Base-by-base conservation (phyloP, 2,113 vertebrate species). In the Syngnathus typhle region DNA sequence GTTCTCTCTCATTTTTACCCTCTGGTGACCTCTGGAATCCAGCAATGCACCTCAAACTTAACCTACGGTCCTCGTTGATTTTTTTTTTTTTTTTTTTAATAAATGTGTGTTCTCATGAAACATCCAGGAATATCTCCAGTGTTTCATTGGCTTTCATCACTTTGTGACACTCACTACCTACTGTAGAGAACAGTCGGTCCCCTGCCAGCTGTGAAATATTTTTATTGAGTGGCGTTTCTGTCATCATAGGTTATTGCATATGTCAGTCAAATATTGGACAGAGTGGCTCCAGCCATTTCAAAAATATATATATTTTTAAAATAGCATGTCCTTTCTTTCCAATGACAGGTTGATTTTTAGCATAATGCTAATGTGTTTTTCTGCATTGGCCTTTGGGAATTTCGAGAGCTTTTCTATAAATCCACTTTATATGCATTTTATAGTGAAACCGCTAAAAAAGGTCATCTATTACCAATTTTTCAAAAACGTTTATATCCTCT, bases 181-280 rank as follows among this genome's bases (percentile, higher is more conserved):
- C 49, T 27, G 46, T 10, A 9, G n/a, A 72, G 36, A 78, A 64
- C 68, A 47, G 43, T 75, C 58, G 56, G 43, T 75, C 58, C 58
- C 64, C 21, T 60, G 70, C 64, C 41, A 66, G 46, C 59, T 23
- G 47, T 78, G 12, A 65, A 65, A 73, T 55, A 41, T 37, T 11
- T 41, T 36, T 63, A 63, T 60, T 68, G 60, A 71, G 58, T 47
- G 27, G 54, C 5, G 32, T 73, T 78, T 79, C 27, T 63, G 61
- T 1, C 39, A 56, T 60, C 47, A 37, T 36, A 47, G 13, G 63
- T 77, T 82, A 78, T 80, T 80, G 77, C 71, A 65, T 47, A 27
- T 60, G 72, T 62, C 80, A 67, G 1, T 85, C 76, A 73, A 82
- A 71, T 67, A 56, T 65, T 74, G 67, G 41, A 66, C 51, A 3